phyloP scores from a whole-genome alignment of 2,113 vertebrate species.

The Nothocercus nigrocapillus region DNA sequence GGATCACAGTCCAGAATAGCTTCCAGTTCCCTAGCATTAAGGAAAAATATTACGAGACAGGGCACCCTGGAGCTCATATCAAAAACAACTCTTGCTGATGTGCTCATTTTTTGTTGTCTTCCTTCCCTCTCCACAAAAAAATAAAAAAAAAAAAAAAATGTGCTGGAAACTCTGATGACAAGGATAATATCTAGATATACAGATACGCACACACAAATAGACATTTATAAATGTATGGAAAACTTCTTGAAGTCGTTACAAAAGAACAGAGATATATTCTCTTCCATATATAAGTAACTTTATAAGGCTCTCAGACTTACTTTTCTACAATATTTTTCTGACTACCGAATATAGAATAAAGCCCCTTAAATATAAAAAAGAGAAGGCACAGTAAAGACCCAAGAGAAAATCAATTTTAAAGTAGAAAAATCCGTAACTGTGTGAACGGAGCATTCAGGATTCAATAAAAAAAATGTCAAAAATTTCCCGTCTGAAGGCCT shows the following conservation, averaged over 20 bases:
- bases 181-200: background rate
- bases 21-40: background rate
- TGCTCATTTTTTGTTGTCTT: background rate
- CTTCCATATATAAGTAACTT: background rate
- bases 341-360: background rate
- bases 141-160: background rate
- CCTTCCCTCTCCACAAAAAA: background rate
- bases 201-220: background rate
- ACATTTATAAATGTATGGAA: background rate
- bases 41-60: background rate
- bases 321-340: background rate
- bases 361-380: background rate
- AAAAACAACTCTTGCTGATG: background rate
- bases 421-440: background rate
- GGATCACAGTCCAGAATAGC: background rate
- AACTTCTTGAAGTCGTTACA: background rate
- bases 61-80: background rate
- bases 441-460: background rate
- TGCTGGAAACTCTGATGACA: background rate
- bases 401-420: background rate
- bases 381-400: background rate
- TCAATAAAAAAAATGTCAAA: background rate
- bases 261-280: background rate
- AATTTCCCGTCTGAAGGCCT: background rate
- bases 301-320: background rate